Conservation (phyloP, 1,140 invertebrate genomes). For the Musca vetustissima region DNA sequence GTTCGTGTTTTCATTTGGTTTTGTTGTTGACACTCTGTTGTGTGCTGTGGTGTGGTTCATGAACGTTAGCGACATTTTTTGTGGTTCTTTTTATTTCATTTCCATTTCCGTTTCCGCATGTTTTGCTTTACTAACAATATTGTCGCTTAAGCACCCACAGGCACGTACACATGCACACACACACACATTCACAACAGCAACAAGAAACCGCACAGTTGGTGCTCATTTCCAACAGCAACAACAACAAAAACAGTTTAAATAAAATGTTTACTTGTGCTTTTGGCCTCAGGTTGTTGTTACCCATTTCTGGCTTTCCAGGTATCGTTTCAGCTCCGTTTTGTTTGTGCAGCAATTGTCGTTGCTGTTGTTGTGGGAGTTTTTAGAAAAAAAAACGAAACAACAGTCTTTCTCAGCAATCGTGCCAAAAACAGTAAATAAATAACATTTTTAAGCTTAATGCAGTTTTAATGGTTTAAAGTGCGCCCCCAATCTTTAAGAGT, state of each 20-base stretch:
- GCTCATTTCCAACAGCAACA: slow-evolving; percentile 13
- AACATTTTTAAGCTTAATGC: slow-evolving; percentile 13
- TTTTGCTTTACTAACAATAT: background rate
- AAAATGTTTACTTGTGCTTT: slow-evolving; percentile 4
- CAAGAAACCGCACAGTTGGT: too few relatives aligned
- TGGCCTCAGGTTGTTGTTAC: background rate
- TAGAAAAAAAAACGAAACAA: too few relatives aligned
- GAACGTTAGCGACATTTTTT: background rate
- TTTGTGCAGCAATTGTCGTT: too few relatives aligned
- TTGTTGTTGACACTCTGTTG: too few relatives aligned
- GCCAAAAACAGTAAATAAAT: slow-evolving; percentile 14
- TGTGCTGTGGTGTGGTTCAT: too few relatives aligned
- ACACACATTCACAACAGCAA: too few relatives aligned
- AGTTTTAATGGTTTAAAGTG: slow-evolving; percentile 12
- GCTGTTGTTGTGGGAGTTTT: background rate
- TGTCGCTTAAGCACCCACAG: background rate
- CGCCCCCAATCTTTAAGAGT: background rate
- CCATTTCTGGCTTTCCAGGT: background rate
- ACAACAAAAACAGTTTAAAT: background rate
- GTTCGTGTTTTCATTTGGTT: too few relatives aligned
- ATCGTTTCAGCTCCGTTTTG: background rate
- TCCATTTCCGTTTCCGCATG: background rate
- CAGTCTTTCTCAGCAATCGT: background rate
- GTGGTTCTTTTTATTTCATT: background rate
- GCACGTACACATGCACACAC: background rate